Percentiles rank a stretch among this genome's conserved stretches.
Conservation (phyloP, 2,888 invertebrate genomes). For the Drosophila sordidula region DNA sequence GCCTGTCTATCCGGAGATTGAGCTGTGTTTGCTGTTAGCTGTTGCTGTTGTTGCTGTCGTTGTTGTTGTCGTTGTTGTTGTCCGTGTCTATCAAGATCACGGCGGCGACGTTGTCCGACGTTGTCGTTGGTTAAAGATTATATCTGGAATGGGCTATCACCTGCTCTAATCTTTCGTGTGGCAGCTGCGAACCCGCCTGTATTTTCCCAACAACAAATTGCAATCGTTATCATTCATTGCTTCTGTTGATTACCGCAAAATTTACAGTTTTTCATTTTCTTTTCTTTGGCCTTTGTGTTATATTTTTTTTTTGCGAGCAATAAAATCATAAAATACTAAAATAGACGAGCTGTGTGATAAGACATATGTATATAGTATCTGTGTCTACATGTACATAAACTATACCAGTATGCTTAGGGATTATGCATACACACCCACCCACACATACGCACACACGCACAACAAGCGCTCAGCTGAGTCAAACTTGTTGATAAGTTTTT, state of each 20-base stretch:
- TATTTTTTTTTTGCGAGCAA: slow-evolving; percentile 43
- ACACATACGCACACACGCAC: neutral
- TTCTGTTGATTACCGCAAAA: slow-evolving; percentile 53
- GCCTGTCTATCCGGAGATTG: too few species aligned
- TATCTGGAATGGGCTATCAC: slow-evolving; percentile 54
- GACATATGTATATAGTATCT: too few species aligned
- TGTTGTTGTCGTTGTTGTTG: slow-evolving; percentile 3
- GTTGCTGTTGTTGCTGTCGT: slow-evolving; percentile 19
- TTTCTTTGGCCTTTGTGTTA: neutral
- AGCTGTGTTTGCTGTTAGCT: neutral
- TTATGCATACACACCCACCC: slow-evolving; percentile 4
- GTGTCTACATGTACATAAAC: slow-evolving; percentile 9
- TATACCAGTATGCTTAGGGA: slow-evolving; percentile 20
- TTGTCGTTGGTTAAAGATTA: slow-evolving; percentile 45
- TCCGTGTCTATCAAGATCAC: slow-evolving; percentile 36
- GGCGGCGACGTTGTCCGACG: neutral
- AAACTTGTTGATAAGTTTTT: slow-evolving; percentile 17
- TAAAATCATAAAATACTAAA: slow-evolving; percentile 25
- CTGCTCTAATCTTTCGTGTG: slow-evolving; percentile 40
- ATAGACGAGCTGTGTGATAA: slow-evolving; percentile 21
- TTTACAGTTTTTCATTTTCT: slow-evolving; percentile 46
- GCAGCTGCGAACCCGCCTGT: slow-evolving; percentile 11
- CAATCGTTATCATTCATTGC: slow-evolving; percentile 50
- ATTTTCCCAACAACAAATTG: slow-evolving; percentile 26
- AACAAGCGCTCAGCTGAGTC: neutral